Evolutionary conservation across 1,140 invertebrate species (phyloP), one percentile per base, ranked within the genome.

Genomic region (Orchestia grillus): DNA sequence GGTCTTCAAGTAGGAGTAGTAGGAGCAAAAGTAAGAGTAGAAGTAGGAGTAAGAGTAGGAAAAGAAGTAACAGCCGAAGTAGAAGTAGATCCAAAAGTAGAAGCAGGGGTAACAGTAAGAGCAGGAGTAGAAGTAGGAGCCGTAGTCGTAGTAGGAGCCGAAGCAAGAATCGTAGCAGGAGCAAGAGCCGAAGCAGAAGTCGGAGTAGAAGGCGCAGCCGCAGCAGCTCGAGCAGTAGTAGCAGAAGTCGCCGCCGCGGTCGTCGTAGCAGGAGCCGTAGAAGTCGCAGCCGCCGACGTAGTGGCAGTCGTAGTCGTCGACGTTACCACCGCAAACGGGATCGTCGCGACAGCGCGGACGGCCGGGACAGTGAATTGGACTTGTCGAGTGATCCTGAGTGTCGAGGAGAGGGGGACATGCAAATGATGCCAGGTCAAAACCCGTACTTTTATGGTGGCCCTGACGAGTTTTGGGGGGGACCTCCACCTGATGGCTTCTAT

Each of bases 221-320:
- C 1, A 96, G 95, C 87, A 19, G 57, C 8, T 87, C 57, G 3
- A 96, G 87, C 44, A 96, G 95, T 44, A 41, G 90, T 44, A 87
- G 95, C n/a, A 11, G 45, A 43, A 87, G 95, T 44, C 87, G 95
- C 40, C 44, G 62, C 16, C 87, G 45, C 0, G 15, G 95, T 41
- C 41, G 87, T 88, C 62, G 95, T 41, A 96, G 95, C n/a, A 96
- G 95, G 90, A 91, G 90, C 40, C 57, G 95, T 45, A 42, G 90
- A 57, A 96, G 95, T 57, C 87, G 95, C 47, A 90, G 87, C 42
- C 62, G 87, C 44, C 95, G 95, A 0, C 95, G 95, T 1, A 96
- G 87, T 44, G 87, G 77, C 8, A 87, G 87, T 88, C 40, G n/a
- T 4, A 77, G 95, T 28, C 95, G 87, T 43, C 90, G 45, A n/a